These are phyloP conservation scores for Lagenorhynchus albirostris DNA, from an alignment of 2,113 vertebrate genomes.

Conservation along the genomic window DNA sequence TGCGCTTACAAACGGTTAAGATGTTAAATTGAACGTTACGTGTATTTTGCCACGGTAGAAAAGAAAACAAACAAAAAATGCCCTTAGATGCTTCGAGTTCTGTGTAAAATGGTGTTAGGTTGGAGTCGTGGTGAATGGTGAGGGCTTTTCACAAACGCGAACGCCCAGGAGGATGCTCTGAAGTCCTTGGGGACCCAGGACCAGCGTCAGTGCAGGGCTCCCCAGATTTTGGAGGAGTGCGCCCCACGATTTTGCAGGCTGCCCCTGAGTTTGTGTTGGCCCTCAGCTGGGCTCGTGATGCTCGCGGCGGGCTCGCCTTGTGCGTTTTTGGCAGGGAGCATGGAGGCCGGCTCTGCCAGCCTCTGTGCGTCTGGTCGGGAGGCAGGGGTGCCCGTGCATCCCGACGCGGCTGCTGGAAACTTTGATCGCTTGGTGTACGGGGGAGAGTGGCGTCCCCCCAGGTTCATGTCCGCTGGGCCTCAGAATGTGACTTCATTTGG, in stretches of 20 bases:
- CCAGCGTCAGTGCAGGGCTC: background rate
- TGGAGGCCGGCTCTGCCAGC: too few species aligned
- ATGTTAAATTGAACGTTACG: background rate
- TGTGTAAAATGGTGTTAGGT: background rate
- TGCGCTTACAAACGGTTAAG: background rate
- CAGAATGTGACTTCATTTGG: background rate
- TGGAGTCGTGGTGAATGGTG: too few species aligned
- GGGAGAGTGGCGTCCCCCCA: background rate
- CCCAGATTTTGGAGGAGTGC: too few species aligned
- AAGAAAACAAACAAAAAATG: background rate
- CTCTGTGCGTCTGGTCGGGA: background rate
- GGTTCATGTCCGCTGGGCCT: background rate
- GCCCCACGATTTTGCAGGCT: too few species aligned
- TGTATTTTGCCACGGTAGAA: background rate
- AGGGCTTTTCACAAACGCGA: accelerated
- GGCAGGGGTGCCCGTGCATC: background rate
- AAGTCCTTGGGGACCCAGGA: background rate
- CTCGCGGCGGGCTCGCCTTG: background rate
- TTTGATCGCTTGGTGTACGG: background rate
- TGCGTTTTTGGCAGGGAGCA: background rate
- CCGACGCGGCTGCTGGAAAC: background rate
- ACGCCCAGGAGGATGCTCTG: background rate
- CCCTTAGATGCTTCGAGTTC: accelerated
- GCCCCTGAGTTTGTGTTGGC: background rate
- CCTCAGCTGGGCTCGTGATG: background rate